Base-by-base conservation (phyloP, 2,113 vertebrate species). In the Centropristis striata region DNA sequence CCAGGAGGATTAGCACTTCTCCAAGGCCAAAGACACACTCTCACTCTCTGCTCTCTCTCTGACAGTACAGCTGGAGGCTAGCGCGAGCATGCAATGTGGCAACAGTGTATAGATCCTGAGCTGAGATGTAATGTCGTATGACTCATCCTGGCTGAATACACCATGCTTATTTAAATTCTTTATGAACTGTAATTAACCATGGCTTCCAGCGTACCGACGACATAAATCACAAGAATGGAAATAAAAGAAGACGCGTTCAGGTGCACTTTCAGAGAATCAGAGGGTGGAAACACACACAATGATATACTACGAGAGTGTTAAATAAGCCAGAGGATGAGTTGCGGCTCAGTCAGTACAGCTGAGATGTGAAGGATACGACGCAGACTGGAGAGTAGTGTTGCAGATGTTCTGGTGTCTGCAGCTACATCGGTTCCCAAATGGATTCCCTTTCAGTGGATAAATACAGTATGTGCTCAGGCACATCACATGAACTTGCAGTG, bases 1-100 rank as follows among this genome's bases (percentile, higher is more conserved):
- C 61, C 72, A 41, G 79, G 21, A 70, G 81, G 83, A 89, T 80
- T 72, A 86, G 54, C 50, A 61, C 77, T 69, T 73, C 71, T 71
- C 49, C 42, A 6, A 47, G 44, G n/a, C 65, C 59, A 70, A 54
- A 39, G 20, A 71, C 46, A 83, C 53, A 54, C 70, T 68, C 65
- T 50, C 49, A n/a, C 39, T 59, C 32, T 57, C 28, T 20, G 64
- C 66, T 21, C 13, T 15, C 20, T 37, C 25, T 28, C 20, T 25
- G 64, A 59, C 28, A 18, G 59, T 2, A 8, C 10, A 2, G 11
- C 27, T 21, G 39, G 49, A 76, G 10, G 9, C 46, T 39, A 59
- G 50, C 57, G 77, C 32, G 23, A 55, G 69, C 57, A 60, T 37
- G 61, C 25, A 49, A 2, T 10, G 13, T 18, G 15, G 8, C 28